phyloP scores from a whole-genome alignment of 2,113 vertebrate species.

The Corythoichthys intestinalis region DNA sequence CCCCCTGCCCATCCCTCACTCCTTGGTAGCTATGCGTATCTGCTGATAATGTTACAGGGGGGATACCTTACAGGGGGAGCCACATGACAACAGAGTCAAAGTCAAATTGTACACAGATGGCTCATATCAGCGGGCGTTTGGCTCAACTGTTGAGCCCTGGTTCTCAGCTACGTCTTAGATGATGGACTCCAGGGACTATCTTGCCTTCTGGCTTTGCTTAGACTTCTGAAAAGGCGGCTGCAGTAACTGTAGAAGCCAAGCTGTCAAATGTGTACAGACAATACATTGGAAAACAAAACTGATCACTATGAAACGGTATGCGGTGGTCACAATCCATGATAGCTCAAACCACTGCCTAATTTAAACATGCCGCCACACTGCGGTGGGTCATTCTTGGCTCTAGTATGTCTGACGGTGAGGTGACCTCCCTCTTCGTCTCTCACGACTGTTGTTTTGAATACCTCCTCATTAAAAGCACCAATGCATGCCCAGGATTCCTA shows the following conservation, averaged over 20 bases:
- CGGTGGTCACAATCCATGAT: not conserved
- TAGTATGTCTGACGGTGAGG: conserved; percentile 30
- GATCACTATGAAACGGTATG: not conserved
- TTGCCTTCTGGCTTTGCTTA: conserved; percentile 15
- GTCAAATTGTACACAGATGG: conserved; percentile 62
- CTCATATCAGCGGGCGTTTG: conserved; percentile 46
- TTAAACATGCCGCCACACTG: not conserved
- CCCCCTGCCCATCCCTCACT: conserved; percentile 30
- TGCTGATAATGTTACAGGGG: conserved; percentile 57
- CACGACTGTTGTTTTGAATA: conserved; percentile 70
- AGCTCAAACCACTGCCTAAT: not conserved
- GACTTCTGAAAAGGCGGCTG: conserved; percentile 3
- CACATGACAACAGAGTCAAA: conserved; percentile 44
- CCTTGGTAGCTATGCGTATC: conserved; percentile 47
- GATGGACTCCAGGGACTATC: conserved; percentile 29
- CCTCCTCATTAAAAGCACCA: conserved; percentile 65
- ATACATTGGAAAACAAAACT: conserved; percentile 13
- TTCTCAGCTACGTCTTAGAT: conserved; percentile 31
- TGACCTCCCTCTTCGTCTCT: conserved; percentile 44
- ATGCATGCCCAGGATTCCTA: conserved; percentile 63
- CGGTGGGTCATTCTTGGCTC: conserved; percentile 33
- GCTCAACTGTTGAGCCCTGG: conserved; percentile 20
- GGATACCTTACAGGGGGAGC: conserved; percentile 35
- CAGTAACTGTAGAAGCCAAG: not conserved
- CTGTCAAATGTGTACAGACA: conserved; percentile 17